Conservation (phyloP, 2,113 vertebrate genomes). For the Artemisiospiza belli region DNA sequence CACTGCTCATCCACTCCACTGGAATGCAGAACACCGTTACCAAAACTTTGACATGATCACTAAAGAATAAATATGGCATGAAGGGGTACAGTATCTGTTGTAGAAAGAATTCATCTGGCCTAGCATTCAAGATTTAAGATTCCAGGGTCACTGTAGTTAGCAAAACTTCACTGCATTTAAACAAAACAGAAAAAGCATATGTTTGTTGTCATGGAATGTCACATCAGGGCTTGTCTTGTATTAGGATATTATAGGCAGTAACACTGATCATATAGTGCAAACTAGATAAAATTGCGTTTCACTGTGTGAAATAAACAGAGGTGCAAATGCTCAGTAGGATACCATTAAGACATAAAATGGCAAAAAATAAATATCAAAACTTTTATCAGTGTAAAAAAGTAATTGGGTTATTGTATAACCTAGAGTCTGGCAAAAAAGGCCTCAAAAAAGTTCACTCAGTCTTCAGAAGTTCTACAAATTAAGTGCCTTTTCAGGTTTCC, state of each 20-base stretch:
- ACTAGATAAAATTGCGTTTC: slow-evolving; percentile 90
- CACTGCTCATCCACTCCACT: slow-evolving; percentile 55
- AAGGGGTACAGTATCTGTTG: slow-evolving; percentile 62
- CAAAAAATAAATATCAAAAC: slow-evolving; percentile 99
- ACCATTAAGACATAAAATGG: slow-evolving; percentile 99
- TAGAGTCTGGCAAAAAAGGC: slow-evolving; percentile 99
- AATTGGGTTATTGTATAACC: slow-evolving; percentile 97
- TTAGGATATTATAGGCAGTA: slow-evolving; percentile 90
- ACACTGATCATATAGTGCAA: slow-evolving; percentile 99
- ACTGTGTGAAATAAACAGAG: slow-evolving; percentile 89
- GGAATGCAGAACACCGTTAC: slow-evolving; percentile 62
- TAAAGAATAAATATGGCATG: slow-evolving; percentile 55
- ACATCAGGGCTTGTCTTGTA: slow-evolving; percentile 79
- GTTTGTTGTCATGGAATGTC: slow-evolving; percentile 78
- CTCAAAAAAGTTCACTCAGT: slow-evolving; percentile 94
- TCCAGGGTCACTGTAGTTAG: slow-evolving; percentile 64
- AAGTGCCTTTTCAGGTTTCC: slow-evolving; percentile 80
- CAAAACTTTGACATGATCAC: slow-evolving; percentile 51
- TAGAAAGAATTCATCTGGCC: slow-evolving; percentile 60
- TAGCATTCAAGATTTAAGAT: slow-evolving; percentile 65
- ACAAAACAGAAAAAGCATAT: slow-evolving; percentile 66
- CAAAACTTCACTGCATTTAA: slow-evolving; percentile 72
- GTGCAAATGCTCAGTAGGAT: slow-evolving; percentile 95
- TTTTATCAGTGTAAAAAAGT: slow-evolving; percentile 99
- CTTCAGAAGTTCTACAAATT: slow-evolving; percentile 90